Conservation (phyloP, 2,113 vertebrate genomes). For the Sceloporus tristichus region DNA sequence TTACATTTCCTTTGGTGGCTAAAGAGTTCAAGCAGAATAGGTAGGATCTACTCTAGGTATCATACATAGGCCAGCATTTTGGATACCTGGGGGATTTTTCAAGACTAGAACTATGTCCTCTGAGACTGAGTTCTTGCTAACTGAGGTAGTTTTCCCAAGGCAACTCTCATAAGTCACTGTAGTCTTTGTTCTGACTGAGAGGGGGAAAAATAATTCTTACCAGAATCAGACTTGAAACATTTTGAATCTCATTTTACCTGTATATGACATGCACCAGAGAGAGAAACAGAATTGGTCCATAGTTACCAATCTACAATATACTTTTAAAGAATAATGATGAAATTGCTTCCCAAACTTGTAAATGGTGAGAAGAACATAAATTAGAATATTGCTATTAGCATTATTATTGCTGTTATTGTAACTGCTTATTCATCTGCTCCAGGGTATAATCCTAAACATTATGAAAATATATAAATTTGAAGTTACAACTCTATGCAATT, state of each 20-base stretch:
- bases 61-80: background rate
- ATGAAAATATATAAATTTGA: constrained; percentile 80
- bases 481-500: constrained; percentile 78
- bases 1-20: background rate
- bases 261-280: constrained; percentile 7
- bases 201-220: background rate
- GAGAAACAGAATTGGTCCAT: background rate
- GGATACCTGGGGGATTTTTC: background rate
- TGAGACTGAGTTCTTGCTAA: background rate
- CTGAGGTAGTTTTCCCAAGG: background rate
- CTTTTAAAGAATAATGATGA: constrained; percentile 33
- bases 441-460: constrained; percentile 84
- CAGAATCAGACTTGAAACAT: background rate
- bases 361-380: constrained; percentile 61
- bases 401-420: constrained; percentile 68
- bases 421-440: constrained; percentile 79
- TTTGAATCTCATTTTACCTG: constrained; percentile 40
- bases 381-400: constrained; percentile 69
- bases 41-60: background rate
- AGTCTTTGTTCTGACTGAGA: too few species aligned
- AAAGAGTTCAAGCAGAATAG: background rate
- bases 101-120: background rate
- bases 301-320: background rate
- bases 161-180: background rate
- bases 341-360: constrained; percentile 64